phyloP scores from a whole-genome alignment of 2,797 vertebrate genomes.

The Cichlasoma orientale region DNA sequence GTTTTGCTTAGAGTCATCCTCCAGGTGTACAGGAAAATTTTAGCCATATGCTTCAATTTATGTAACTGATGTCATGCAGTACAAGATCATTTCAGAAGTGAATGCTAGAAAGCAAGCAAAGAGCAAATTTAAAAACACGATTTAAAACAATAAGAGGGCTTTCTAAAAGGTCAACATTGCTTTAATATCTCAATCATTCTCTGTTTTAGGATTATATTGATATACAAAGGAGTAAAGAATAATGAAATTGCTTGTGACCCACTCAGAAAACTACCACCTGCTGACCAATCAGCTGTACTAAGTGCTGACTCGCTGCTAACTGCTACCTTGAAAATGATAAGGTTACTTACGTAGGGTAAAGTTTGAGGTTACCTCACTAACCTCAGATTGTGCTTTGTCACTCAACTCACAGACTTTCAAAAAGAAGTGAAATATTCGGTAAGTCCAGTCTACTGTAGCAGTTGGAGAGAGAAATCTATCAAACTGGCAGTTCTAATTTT shows the following conservation, averaged over 20 bases:
- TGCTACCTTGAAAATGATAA: neutral
- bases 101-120: neutral
- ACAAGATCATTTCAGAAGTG: neutral
- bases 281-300: neutral
- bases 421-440: constrained; percentile 18
- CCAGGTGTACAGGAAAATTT: neutral
- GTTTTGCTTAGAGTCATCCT: neutral
- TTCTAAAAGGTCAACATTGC: neutral
- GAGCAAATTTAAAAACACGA: neutral
- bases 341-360: no score
- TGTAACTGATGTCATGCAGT: no score
- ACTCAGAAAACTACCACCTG: neutral
- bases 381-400: neutral
- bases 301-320: neutral
- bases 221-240: accelerated
- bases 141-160: neutral
- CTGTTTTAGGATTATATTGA: neutral
- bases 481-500: constrained; percentile 54
- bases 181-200: no score
- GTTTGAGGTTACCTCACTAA: neutral
- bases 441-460: constrained; percentile 10
- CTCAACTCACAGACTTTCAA: neutral
- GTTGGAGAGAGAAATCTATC: constrained; percentile 41
- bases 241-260: neutral
- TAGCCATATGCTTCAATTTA: no score